Conservation (phyloP, 2,797 vertebrate species). For the Bufotes viridis region DNA sequence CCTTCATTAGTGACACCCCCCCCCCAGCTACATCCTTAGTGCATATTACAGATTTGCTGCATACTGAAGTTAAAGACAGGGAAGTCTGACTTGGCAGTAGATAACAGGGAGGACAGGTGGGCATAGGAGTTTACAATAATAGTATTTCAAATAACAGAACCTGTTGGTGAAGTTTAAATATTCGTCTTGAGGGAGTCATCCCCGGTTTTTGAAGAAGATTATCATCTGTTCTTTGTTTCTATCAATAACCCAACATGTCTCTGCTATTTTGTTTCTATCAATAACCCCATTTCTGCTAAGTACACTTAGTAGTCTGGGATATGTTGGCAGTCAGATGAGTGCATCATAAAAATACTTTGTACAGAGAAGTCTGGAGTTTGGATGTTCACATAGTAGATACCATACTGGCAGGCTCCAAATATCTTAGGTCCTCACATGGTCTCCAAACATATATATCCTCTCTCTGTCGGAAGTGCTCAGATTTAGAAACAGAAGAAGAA, state of each 20-base stretch:
- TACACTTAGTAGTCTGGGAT: constrained; percentile 1
- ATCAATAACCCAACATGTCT: not conserved
- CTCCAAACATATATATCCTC: constrained; percentile 45
- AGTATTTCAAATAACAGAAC: not conserved
- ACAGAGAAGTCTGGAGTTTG: constrained; percentile 49
- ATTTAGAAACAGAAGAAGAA: constrained; percentile 44
- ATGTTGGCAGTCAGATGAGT: constrained; percentile 21
- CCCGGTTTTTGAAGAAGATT: not conserved
- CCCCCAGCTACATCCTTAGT: not conserved
- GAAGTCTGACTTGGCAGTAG: not conserved
- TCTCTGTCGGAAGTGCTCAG: constrained; percentile 46
- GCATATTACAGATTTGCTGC: not conserved
- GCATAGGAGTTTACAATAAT: not conserved
- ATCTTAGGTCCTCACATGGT: constrained; percentile 47
- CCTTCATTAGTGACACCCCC: not conserved
- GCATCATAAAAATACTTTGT: constrained; percentile 60
- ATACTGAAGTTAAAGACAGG: not conserved
- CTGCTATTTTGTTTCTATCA: not conserved
- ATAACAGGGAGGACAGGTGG: not conserved
- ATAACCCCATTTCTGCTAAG: not conserved
- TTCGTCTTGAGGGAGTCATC: not conserved
- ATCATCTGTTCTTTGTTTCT: not conserved
- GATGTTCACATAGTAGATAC: constrained; percentile 51
- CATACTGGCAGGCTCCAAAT: constrained; percentile 53
- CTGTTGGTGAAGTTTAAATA: not conserved